Conservation (phyloP, 1,140 invertebrate species). For the Zaprionus capensis region DNA sequence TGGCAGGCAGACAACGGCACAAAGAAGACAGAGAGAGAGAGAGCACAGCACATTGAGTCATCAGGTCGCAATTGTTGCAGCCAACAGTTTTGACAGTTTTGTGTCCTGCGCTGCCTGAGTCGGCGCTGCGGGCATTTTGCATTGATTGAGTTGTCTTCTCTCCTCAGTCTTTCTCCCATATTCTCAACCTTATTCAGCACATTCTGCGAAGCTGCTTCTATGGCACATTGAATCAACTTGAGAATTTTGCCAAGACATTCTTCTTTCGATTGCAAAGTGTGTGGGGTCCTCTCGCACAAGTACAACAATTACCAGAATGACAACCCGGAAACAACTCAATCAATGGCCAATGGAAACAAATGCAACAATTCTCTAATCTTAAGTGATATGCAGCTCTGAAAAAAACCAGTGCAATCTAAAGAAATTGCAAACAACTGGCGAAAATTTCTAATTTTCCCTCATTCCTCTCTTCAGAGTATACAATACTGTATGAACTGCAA, state of each 20-base stretch:
- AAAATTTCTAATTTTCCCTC: not conserved
- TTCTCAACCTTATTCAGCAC: conserved; percentile 29
- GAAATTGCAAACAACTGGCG: not conserved
- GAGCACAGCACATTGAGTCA: conserved; percentile 59
- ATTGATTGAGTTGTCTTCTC: conserved; percentile 72
- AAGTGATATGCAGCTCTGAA: conserved; percentile 4
- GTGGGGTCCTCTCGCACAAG: conserved; percentile 21
- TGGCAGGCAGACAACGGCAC: conserved; percentile 29
- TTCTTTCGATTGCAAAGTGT: conserved; percentile 16
- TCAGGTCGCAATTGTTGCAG: conserved; percentile 48
- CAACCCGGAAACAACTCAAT: conserved; percentile 46
- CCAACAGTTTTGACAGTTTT: conserved; percentile 61
- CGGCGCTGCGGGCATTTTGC: conserved; percentile 44
- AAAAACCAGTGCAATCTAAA: not conserved
- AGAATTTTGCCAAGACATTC: conserved; percentile 22
- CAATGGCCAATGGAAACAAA: conserved; percentile 19
- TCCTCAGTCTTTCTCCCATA: conserved; percentile 1
- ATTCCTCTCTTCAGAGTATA: not conserved
- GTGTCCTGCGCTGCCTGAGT: conserved; percentile 50
- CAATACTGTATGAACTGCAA: not conserved
- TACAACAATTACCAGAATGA: conserved; percentile 29
- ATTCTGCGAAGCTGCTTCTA: conserved; percentile 37
- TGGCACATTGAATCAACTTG: conserved; percentile 32
- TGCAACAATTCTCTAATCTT: not conserved
- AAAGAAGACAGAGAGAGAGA: not conserved